phyloP scores from a whole-genome alignment of 2,888 invertebrate genomes.

The Trichacis sp. region DNA sequence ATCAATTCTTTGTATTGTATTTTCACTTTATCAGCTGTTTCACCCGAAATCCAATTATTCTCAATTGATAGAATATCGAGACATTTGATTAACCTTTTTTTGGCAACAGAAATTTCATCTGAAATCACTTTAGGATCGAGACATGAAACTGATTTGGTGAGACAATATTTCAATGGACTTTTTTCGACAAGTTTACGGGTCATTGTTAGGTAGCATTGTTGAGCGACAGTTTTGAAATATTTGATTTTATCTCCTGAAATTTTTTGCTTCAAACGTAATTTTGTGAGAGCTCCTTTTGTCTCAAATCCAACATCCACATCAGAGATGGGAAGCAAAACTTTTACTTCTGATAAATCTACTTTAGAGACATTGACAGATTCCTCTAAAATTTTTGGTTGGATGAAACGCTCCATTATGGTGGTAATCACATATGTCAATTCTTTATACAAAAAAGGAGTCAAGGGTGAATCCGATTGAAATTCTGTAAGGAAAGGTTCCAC shows the following conservation, averaged over 20 bases:
- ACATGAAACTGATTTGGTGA: no score
- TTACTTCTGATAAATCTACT: conserved; percentile 5
- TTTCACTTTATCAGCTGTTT: no score
- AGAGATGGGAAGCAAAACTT: no score
- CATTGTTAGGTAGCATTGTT: conserved; percentile 3
- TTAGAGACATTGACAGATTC: neutral
- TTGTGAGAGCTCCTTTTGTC: conserved; percentile 7
- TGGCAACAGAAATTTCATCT: no score
- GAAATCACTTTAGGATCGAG: no score
- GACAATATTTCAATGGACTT: no score
- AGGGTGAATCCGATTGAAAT: conserved; percentile 40
- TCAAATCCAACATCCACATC: conserved; percentile 10
- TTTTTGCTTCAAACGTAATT: neutral
- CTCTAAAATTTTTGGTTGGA: conserved; percentile 15
- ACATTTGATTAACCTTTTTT: no score
- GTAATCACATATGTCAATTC: conserved; percentile 2
- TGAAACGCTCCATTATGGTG: conserved; percentile 18
- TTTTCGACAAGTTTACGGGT: conserved; percentile 2
- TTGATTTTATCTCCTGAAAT: neutral
- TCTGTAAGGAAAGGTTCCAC: conserved; percentile 40
- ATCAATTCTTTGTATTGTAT: no score
- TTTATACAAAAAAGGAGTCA: conserved; percentile 38
- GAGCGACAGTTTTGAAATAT: neutral
- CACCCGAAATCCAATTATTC: no score
- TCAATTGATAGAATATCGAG: no score